Evolutionary conservation across 2,888 invertebrate species (phyloP).

Genomic region (Parelbella ahira): DNA sequence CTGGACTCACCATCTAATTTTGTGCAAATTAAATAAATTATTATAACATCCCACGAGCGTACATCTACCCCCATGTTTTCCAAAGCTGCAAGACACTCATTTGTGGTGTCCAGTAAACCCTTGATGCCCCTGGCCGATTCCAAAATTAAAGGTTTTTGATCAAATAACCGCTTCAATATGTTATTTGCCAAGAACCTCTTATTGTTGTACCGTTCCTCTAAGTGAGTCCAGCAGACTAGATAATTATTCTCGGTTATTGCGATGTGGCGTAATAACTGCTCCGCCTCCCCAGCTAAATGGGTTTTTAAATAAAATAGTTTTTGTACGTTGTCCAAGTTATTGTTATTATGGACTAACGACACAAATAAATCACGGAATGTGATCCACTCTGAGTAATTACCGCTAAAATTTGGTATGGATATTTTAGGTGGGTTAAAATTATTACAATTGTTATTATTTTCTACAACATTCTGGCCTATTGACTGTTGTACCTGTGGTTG

Average conservation of each 20-base stretch:
- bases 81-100: constrained; percentile 29
- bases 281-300: constrained; percentile 30
- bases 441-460: constrained; percentile 1
- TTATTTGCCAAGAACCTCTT: constrained; percentile 27
- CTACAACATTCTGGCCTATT: not conserved
- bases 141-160: constrained; percentile 7
- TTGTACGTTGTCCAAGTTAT: constrained; percentile 28
- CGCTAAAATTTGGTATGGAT: not conserved
- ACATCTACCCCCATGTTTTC: constrained; percentile 23
- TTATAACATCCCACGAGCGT: constrained; percentile 21
- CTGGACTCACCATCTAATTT: constrained; percentile 24
- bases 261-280: constrained; percentile 30
- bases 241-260: constrained; percentile 29
- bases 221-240: constrained; percentile 27
- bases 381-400: not conserved
- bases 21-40: constrained; percentile 20
- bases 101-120: constrained; percentile 29
- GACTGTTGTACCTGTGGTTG: not conserved
- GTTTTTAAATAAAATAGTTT: constrained; percentile 32
- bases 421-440: constrained; percentile 25
- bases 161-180: constrained; percentile 4
- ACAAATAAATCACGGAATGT: constrained; percentile 27
- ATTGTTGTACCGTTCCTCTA: constrained; percentile 30
- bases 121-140: constrained; percentile 21
- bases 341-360: constrained; percentile 29